phyloP scores from a whole-genome alignment of 1,140 invertebrate species.

The Drosophila punjabiensis region DNA sequence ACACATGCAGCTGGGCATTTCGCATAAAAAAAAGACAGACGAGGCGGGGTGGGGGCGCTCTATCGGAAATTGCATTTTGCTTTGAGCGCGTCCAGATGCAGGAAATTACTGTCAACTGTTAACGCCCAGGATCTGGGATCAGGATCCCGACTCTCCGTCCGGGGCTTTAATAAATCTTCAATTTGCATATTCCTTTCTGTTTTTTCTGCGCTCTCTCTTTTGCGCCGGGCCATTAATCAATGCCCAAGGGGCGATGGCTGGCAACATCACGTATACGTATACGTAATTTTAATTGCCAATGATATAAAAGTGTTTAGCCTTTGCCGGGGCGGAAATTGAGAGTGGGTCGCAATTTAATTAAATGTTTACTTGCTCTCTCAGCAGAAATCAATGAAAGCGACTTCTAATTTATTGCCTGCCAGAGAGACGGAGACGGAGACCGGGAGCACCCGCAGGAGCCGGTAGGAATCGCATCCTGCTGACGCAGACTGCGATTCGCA shows the following conservation, averaged over 20 bases:
- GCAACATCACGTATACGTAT: conserved; percentile 57
- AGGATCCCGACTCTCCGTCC: conserved; percentile 19
- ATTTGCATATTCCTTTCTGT: conserved; percentile 44
- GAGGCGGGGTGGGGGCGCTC: no score
- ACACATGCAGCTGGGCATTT: conserved; percentile 39
- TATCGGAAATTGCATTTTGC: conserved; percentile 77
- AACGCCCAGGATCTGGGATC: conserved; percentile 26
- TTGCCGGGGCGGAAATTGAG: conserved; percentile 3
- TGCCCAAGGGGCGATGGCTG: conserved; percentile 36
- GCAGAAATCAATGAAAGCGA: conserved; percentile 59
- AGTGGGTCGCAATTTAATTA: conserved; percentile 51
- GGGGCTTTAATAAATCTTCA: conserved; percentile 52
- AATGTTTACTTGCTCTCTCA: conserved; percentile 62
- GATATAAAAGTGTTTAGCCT: conserved; percentile 61
- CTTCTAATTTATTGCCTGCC: conserved; percentile 60
- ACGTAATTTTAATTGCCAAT: conserved; percentile 62
- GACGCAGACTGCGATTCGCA: conserved; percentile 36
- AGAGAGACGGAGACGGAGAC: background rate
- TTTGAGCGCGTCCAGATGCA: conserved; percentile 63
- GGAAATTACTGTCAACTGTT: conserved; percentile 74
- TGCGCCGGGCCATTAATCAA: conserved; percentile 51
- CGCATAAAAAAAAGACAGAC: conserved; percentile 48
- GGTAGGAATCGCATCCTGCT: conserved; percentile 42
- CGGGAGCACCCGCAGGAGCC: conserved; percentile 24
- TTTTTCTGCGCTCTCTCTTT: conserved; percentile 18